A percentile compares a stretch with the other conserved stretches of the same genome.
These are phyloP conservation scores for Loripinus fragilis DNA, from an alignment of 2,888 invertebrate genomes.

Conservation along the genomic window DNA sequence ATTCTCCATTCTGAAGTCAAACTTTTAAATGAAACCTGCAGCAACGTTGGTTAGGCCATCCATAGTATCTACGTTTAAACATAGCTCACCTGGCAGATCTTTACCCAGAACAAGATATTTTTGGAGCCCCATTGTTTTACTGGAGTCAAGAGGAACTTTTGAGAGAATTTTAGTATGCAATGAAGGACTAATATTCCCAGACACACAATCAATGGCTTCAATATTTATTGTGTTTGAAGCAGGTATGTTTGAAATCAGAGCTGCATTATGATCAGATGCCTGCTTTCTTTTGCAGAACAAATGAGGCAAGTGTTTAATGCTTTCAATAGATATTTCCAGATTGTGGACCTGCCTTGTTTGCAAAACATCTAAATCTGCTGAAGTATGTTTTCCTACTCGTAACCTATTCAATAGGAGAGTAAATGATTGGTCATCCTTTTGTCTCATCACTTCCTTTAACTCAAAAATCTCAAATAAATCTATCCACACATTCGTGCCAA, in stretches of 20 bases:
- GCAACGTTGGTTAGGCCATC: neutral
- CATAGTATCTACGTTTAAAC: neutral
- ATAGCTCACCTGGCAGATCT: neutral
- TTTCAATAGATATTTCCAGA: neutral
- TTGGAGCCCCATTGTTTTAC: neutral
- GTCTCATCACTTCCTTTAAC: neutral
- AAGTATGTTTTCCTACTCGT: slow-evolving; percentile 41
- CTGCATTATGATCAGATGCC: neutral
- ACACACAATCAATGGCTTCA: neutral
- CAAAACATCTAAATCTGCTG: slow-evolving; percentile 34
- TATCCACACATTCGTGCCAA: slow-evolving; percentile 19
- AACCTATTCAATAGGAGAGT: slow-evolving; percentile 55
- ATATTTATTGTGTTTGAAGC: neutral
- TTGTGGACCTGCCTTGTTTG: neutral
- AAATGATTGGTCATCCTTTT: slow-evolving; percentile 23
- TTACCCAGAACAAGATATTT: neutral
- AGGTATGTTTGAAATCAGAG: neutral
- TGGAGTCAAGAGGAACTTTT: neutral
- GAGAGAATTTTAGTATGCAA: neutral
- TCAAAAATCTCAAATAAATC: slow-evolving; percentile 23
- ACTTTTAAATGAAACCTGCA: neutral
- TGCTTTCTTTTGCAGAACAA: neutral
- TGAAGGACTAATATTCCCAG: neutral
- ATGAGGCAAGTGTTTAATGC: no score
- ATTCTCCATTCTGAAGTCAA: neutral